A percentile compares a stretch with the other conserved stretches of the same genome.
These are phyloP conservation scores for Tor tambroides DNA, from an alignment of 2,113 vertebrate species.

Conservation along the genomic window DNA sequence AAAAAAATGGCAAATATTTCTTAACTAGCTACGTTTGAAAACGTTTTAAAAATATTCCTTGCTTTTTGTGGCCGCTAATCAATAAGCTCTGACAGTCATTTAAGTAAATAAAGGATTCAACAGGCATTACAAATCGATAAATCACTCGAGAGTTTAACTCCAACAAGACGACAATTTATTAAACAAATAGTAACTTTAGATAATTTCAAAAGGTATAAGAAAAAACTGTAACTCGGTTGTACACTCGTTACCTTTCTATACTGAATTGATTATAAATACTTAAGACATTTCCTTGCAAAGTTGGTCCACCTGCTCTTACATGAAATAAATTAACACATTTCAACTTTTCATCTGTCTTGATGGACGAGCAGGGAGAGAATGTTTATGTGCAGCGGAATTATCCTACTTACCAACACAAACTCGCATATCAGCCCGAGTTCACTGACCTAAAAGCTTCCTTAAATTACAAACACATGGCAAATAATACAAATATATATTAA, in stretches of 20 bases:
- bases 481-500: conserved; percentile 65
- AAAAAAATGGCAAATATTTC: not conserved
- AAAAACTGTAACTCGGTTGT: conserved; percentile 47
- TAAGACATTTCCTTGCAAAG: conserved; percentile 64
- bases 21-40: not conserved
- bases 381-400: conserved; percentile 30
- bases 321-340: conserved; percentile 58
- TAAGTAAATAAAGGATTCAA: conserved; percentile 3
- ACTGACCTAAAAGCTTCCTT: conserved; percentile 6
- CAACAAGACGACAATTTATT: conserved; percentile 93
- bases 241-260: conserved; percentile 47
- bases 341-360: not conserved
- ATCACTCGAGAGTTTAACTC: conserved; percentile 80
- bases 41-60: not conserved
- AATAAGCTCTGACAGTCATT: conserved; percentile 2
- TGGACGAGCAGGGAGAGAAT: conserved; percentile 18
- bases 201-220: conserved; percentile 73
- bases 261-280: conserved; percentile 72
- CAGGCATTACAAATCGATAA: conserved; percentile 66
- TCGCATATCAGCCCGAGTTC: conserved; percentile 34
- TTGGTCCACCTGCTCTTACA: conserved; percentile 34
- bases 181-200: conserved; percentile 91
- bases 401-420: conserved; percentile 36
- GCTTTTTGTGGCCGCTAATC: not conserved
- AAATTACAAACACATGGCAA: conserved; percentile 43